These are phyloP conservation scores for Apis laboriosa DNA, from an alignment of 1,140 invertebrate genomes.

Conservation along the genomic window DNA sequence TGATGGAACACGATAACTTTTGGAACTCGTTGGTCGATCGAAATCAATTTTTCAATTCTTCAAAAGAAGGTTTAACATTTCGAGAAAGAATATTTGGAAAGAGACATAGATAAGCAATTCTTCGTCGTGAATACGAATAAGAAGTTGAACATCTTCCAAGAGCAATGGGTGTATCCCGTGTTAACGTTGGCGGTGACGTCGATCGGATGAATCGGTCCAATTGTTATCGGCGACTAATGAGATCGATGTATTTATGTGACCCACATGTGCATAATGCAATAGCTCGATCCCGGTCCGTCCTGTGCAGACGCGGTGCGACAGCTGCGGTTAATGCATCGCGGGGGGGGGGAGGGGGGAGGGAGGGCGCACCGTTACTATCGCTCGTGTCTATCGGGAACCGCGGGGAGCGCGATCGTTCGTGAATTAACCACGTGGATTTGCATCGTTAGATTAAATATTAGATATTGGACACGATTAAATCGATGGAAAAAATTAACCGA, in stretches of 20 bases:
- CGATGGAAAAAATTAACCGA: neutral
- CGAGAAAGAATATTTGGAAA: no score
- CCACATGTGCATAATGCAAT: constrained; percentile 79
- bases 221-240: constrained; percentile 69
- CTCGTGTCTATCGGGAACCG: constrained; percentile 50
- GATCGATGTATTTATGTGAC: constrained; percentile 78
- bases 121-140: constrained; percentile 10
- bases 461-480: constrained; percentile 17
- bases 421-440: constrained; percentile 50
- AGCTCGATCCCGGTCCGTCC: constrained; percentile 66
- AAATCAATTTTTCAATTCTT: no score
- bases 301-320: constrained; percentile 71
- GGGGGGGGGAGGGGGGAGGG: no score
- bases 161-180: neutral
- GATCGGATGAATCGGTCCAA: constrained; percentile 58
- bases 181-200: constrained; percentile 52
- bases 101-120: neutral
- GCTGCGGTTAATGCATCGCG: constrained; percentile 78
- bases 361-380: constrained; percentile 64
- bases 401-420: constrained; percentile 59
- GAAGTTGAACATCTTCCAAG: constrained; percentile 35
- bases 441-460: constrained; percentile 48
- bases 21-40: no score
- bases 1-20: no score
- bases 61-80: no score